Percentiles rank a stretch among this genome's conserved stretches.
These are phyloP conservation scores for Diadumene lineata DNA, from an alignment of 92 coral and sea anemone genomes.

Conservation along the genomic window DNA sequence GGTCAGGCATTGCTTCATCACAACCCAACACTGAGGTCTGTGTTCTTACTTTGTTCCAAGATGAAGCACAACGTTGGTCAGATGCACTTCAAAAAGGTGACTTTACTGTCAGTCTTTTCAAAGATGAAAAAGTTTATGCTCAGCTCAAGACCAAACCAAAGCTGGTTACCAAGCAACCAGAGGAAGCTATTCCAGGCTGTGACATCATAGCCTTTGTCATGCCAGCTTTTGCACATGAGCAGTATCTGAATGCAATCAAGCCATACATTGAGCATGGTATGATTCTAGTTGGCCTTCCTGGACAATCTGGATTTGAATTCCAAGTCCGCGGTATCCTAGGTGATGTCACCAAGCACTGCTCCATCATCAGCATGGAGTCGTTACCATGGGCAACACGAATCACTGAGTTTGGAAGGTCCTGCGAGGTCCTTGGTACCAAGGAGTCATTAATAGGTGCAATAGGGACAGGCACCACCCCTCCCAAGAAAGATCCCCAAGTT, in stretches of 20 bases:
- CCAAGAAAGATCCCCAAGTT: constrained; percentile 45
- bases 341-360: constrained; percentile 41
- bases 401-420: constrained; percentile 53
- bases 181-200: constrained; percentile 61
- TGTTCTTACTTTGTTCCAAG: constrained; percentile 59
- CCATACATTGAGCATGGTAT: constrained; percentile 59
- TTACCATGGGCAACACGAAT: constrained; percentile 70
- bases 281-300: constrained; percentile 65
- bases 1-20: constrained; percentile 65
- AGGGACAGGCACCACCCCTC: constrained; percentile 31
- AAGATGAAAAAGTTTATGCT: constrained; percentile 27
- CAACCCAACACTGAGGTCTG: constrained; percentile 56
- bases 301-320: constrained; percentile 60
- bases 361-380: constrained; percentile 61
- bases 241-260: constrained; percentile 42
- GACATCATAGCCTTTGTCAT: constrained; percentile 64
- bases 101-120: constrained; percentile 36
- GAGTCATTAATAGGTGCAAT: constrained; percentile 46
- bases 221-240: constrained; percentile 73
- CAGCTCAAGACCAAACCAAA: constrained; percentile 41
- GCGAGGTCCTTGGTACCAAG: constrained; percentile 55
- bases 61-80: constrained; percentile 64
- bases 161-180: constrained; percentile 61
- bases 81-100: constrained; percentile 37
- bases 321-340: constrained; percentile 52